Conservation (phyloP, 2,797 vertebrate species). For the Microtus obscurus region DNA sequence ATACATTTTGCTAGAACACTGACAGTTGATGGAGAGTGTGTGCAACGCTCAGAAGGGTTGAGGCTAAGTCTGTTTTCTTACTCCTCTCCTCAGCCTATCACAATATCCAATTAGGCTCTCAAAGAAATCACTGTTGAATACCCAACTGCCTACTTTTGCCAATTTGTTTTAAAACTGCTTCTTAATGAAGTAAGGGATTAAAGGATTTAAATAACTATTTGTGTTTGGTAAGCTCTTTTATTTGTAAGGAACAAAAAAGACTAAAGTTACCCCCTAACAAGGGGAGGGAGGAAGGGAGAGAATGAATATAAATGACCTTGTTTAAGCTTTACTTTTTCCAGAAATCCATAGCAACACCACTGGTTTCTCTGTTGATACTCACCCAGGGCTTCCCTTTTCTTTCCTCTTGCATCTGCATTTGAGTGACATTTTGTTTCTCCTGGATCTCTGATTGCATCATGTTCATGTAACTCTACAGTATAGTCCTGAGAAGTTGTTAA, state of each 20-base stretch:
- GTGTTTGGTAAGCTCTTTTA: slow-evolving; percentile 41
- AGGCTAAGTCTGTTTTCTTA: not conserved
- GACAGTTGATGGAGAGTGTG: slow-evolving; percentile 11
- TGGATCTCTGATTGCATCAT: not conserved
- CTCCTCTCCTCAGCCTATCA: not conserved
- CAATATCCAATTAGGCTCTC: not conserved
- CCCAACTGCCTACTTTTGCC: not conserved
- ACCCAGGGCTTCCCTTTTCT: not conserved
- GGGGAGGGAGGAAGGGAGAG: not conserved
- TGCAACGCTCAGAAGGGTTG: not conserved
- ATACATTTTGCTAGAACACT: not conserved
- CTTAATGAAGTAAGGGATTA: slow-evolving; percentile 39
- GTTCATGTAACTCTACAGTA: not conserved
- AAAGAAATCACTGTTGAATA: not conserved
- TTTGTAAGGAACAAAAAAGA: slow-evolving; percentile 41
- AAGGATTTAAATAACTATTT: slow-evolving; percentile 30
- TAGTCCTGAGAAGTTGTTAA: not conserved
- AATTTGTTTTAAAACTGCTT: slow-evolving; percentile 44
- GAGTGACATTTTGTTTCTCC: not conserved
- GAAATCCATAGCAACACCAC: not conserved
- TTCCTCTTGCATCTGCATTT: not conserved
- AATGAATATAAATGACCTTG: not conserved
- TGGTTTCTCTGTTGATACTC: not conserved
- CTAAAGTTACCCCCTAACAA: not conserved
- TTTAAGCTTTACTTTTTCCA: slow-evolving; percentile 5